Base-by-base conservation (phyloP, 1,140 invertebrate genomes). In the Alviniconcha marisindica region DNA sequence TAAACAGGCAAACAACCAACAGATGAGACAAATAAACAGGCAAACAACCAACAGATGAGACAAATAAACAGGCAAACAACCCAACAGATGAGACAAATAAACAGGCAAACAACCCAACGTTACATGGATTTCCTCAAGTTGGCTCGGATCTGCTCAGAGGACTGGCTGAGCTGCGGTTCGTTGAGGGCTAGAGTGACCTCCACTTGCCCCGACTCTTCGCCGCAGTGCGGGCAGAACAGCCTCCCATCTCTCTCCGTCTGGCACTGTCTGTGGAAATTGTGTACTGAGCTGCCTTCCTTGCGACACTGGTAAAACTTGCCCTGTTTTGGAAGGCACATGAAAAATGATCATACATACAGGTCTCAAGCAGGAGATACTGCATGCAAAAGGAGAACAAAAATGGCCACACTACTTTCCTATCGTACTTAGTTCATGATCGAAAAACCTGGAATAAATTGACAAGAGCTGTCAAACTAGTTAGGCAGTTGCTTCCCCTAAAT, bases 161-260 rank as follows among this genome's bases (percentile, higher is more conserved):
- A 40, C 54, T 81, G 71, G 54, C 31, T 81, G 36, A 81, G 56
- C 36, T 85, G 83, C n/a, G 87, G 85, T 40, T 91, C 94, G 83
- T 94, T 94, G 90, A 96, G 93, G 2, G 94, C 94, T 1, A 96
- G 93, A 36, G 94, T 85, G n/a, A 96, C 94, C 83, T 95, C 94
- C 63, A 92, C 93, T 36, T 94, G 92, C 2, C 93, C 89, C 3
- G 94, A 94, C 38, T 95, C 94, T 66, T 95, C 92, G 0, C 96
- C 96, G 91, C 97, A 97, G 90, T 97, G 97, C 0, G 96, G 96
- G 92, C 97, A 97, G 21, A 93, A 93, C 14, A 93, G 90, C 69
- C 90, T 89, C 44, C 94, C 94, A 85, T 95, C 94, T 10, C 93
- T 93, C 14, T 94, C 92, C 56, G 96, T 91, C n/a, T 96, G 95